Percentiles rank a stretch among this genome's conserved stretches.
Evolutionary conservation across 2,888 invertebrate genomes (phyloP).

Genomic region (Drosophila anomalata): DNA sequence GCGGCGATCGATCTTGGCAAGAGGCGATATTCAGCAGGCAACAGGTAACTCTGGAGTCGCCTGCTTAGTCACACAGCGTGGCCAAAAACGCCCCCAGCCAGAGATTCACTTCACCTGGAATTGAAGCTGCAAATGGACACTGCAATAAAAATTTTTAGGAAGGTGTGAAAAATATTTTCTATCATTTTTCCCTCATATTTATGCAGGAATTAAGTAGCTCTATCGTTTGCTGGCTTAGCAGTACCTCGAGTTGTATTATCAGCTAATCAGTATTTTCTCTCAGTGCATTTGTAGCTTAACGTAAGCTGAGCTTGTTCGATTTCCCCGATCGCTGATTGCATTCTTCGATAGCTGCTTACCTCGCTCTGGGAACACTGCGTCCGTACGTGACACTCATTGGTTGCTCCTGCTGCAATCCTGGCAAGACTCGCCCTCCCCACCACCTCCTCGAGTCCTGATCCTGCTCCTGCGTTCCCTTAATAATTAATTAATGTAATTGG

Average conservation of each 20-base stretch:
- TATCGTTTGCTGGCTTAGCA: no score
- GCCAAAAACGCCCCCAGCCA: conserved; percentile 68
- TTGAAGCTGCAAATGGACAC: conserved; percentile 9
- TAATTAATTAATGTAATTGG: conserved; percentile 84
- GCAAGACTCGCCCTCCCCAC: not conserved
- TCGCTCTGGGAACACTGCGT: conserved; percentile 49
- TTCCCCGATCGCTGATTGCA: conserved; percentile 73
- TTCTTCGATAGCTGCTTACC: conserved; percentile 62
- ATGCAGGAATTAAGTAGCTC: no score
- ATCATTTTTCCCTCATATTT: no score
- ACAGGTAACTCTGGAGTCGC: conserved; percentile 36
- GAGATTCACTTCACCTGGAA: conserved; percentile 26
- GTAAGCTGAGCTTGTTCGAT: conserved; percentile 65
- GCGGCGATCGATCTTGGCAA: conserved; percentile 68
- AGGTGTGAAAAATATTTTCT: not conserved
- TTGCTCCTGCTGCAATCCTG: conserved; percentile 37
- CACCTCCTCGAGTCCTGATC: conserved; percentile 7
- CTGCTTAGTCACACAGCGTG: conserved; percentile 72
- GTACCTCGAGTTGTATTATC: not conserved
- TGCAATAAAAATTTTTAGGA: not conserved
- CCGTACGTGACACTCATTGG: conserved; percentile 73
- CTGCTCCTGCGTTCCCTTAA: conserved; percentile 76
- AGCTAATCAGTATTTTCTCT: not conserved
- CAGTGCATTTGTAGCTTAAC: conserved; percentile 28
- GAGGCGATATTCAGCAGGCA: conserved; percentile 45